Conservation (phyloP, 1,140 invertebrate species). For the Physella acuta region DNA sequence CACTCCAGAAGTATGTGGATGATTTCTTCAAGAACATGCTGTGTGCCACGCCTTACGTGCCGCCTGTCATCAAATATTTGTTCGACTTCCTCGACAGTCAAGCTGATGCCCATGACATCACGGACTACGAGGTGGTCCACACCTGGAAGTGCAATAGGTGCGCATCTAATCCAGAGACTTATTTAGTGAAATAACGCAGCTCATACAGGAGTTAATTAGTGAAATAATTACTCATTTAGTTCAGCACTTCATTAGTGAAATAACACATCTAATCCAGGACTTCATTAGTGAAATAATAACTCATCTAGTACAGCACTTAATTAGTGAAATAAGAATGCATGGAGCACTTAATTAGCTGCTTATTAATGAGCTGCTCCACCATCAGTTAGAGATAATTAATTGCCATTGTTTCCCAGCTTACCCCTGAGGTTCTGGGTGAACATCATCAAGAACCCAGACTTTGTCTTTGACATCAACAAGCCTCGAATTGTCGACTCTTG, state of each 20-base stretch:
- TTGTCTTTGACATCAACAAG: conserved; percentile 99
- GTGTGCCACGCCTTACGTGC: conserved; percentile 66
- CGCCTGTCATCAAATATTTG: conserved; percentile 98
- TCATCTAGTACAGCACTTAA: too few species aligned
- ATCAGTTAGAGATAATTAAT: neutral
- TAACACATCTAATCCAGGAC: too few species aligned
- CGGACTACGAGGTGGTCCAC: conserved; percentile 96
- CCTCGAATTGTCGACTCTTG: conserved; percentile 99
- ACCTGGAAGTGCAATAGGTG: conserved; percentile 98
- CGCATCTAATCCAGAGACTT: too few species aligned
- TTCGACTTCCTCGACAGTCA: conserved; percentile 99
- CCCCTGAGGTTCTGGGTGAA: conserved; percentile 95
- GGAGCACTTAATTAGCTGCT: too few species aligned
- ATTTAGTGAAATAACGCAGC: too few species aligned
- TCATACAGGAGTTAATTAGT: too few species aligned
- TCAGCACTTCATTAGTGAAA: too few species aligned
- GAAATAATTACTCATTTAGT: too few species aligned
- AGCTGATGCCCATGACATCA: conserved; percentile 84
- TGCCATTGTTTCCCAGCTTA: conserved; percentile 60
- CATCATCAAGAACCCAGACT: conserved; percentile 99
- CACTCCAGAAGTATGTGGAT: conserved; percentile 97
- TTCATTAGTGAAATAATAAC: too few species aligned
- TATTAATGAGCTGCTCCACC: too few species aligned
- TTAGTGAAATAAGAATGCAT: too few species aligned
- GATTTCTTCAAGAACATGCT: conserved; percentile 99